Evolutionary conservation across 2,888 invertebrate species (phyloP).

Genomic region (Conops quadrifasciatus): DNA sequence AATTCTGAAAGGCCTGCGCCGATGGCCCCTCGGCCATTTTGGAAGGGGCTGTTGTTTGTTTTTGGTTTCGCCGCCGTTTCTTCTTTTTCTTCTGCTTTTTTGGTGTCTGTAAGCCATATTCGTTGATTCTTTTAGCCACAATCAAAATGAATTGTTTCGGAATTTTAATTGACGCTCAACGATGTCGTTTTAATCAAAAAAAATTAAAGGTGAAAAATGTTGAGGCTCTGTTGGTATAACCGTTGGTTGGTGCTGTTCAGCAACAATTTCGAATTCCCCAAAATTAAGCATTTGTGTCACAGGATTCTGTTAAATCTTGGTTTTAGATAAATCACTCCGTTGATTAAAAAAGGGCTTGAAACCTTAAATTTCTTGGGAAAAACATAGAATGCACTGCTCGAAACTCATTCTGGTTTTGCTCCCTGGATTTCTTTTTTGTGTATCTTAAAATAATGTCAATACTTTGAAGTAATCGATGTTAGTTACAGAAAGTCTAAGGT

Average conservation of each 20-base stretch:
- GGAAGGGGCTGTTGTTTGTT: not conserved
- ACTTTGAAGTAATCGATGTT: no score
- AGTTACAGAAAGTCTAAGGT: no score
- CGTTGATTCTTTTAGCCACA: not conserved
- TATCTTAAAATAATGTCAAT: no score
- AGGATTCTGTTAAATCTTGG: no score
- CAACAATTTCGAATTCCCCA: slow-evolving; percentile 26
- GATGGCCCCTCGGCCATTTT: not conserved
- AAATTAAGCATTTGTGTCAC: slow-evolving; percentile 17
- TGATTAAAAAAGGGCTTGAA: no score
- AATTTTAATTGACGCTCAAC: slow-evolving; percentile 47
- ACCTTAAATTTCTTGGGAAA: no score
- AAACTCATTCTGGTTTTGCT: no score
- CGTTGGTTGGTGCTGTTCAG: not conserved
- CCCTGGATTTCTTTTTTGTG: no score
- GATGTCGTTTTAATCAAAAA: slow-evolving; percentile 32
- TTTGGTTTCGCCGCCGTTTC: not conserved
- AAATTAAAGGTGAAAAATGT: slow-evolving; percentile 31
- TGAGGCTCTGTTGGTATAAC: not conserved
- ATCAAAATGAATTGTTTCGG: slow-evolving; percentile 46
- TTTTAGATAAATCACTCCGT: no score
- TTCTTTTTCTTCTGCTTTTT: not conserved
- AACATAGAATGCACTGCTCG: no score
- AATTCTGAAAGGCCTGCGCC: slow-evolving; percentile 9
- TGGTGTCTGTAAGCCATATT: not conserved